Evolutionary conservation across 2,888 invertebrate genomes (phyloP), one percentile per base, ranked within the genome.

Genomic region (Drosophila heteroneura): DNA sequence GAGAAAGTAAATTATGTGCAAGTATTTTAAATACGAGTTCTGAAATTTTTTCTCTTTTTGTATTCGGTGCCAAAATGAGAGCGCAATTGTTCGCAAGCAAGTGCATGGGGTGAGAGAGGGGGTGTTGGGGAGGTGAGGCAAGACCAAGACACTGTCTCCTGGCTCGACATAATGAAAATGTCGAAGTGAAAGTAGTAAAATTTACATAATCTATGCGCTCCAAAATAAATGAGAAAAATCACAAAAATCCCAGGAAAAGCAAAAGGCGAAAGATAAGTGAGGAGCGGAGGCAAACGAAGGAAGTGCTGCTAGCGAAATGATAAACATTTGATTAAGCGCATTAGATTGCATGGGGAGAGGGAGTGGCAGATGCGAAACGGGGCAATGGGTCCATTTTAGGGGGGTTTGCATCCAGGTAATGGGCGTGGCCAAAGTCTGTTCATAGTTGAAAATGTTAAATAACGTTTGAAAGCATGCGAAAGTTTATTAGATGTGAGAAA

Each of bases 101-200:
- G 2, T 37, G 22, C 30, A 28, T 19, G 35, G n/a, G 12, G 35
- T 10, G 26, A 10, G 35, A 28, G 41, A 10, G 26, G 35, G 30
- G 37, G 22, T 22, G 12, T 1, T 5, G 16, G 61, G 14, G 5
- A 30, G 12, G 22, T 16, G 30, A 30, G 16, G 58, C 9, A 30
- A 10, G 32, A 39, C 33, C 44, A 61, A 64, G 79, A 60, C 56
- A 65, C 64, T 76, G 76, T 81, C 75, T 72, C 62, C 63, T 70
- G 72, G 78, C 70, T 70, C 82, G 54, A 76, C 77, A 81, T 89
- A 90, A 87, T 91, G 89, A 91, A 87, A 87, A 90, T 91, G 87
- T 89, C 87, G 91, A 87, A 86, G 87, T 90, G 89, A 90, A 87
- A 87, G 91, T 87, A 91, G 87, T 87, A 87, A 87, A 87, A 87